Base-by-base conservation (phyloP, 1,140 invertebrate genomes). In the Cherax quadricarinatus region DNA sequence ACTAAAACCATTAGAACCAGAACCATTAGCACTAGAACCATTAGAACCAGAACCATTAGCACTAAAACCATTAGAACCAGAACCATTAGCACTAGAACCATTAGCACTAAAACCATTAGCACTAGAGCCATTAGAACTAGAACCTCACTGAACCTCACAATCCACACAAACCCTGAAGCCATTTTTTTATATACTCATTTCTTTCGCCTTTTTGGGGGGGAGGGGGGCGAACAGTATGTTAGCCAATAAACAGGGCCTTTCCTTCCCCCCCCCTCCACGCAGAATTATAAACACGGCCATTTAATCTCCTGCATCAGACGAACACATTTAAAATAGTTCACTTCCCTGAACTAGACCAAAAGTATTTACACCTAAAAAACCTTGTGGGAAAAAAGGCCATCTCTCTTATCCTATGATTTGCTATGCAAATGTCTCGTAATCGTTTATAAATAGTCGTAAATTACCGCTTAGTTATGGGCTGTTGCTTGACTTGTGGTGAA, bases 361-460 rank as follows among this genome's bases (percentile, higher is more conserved):
- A 57, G 53, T 41, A 57, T 57, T 57, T 57, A 57, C 6, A 57
- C 53, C 12, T 9, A 57, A 57, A 57, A 57, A 57, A 57, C 0
- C 6, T 9, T 9, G 53, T 6, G 4, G 53, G 4, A 21, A 75
- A 75, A 30, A 60, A 60, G 24, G 49, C 81, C n/a, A 83, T 83
- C 81, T 53, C 53, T 57, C 81, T 51, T 57, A 83, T 83, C 81
- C 81, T 83, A 83, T 83, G 49, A 83, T 83, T 83, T 83, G 53
- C 81, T 83, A 83, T 83, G 81, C 81, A 83, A 83, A 83, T 83
- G 49, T 30, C 57, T 53, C 24, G 81, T 83, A 57, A 83, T 83
- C 81, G 81, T 83, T 83, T 53, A 83, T 62, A 24, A 60, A 57
- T 53, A n/a, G 81, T 60, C 81, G 81, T 83, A 83, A 83, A 83